These are phyloP conservation scores for Rhinoraja longicauda DNA, from an alignment of 2,797 vertebrate species.

Conservation along the genomic window DNA sequence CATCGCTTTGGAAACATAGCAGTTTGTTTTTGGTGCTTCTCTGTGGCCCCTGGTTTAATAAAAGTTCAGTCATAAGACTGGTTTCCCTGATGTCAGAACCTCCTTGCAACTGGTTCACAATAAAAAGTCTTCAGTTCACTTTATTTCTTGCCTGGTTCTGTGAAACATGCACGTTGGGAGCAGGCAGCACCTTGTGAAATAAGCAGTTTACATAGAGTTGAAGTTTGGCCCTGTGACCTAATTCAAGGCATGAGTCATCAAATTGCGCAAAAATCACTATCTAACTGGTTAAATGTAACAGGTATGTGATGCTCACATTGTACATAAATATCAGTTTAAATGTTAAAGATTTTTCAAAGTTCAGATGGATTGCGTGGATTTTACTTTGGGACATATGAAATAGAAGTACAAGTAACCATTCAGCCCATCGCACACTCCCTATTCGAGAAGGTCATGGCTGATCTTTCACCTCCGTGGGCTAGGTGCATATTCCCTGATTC, in stretches of 20 bases:
- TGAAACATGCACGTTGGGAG: neutral
- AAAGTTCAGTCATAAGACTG: neutral
- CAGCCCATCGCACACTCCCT: too few relatives aligned
- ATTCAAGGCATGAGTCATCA: neutral
- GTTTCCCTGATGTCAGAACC: neutral
- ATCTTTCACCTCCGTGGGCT: too few relatives aligned
- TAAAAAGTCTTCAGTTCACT: neutral
- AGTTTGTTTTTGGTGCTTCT: neutral
- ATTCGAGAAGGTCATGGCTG: too few relatives aligned
- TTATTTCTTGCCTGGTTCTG: neutral
- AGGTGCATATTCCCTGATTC: too few relatives aligned
- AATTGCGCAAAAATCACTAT: neutral
- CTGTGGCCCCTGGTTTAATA: too few relatives aligned
- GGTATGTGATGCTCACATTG: neutral
- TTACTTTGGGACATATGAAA: neutral
- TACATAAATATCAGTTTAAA: neutral
- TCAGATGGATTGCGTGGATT: neutral
- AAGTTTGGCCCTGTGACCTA: neutral
- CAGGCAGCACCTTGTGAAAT: neutral
- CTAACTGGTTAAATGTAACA: neutral
- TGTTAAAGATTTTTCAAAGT: too few relatives aligned
- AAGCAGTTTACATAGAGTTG: neutral
- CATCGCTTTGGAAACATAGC: neutral
- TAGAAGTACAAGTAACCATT: too few relatives aligned
- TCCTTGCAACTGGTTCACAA: neutral